phyloP scores from a whole-genome alignment of 2,113 vertebrate species.

The Tragulus kanchil region DNA sequence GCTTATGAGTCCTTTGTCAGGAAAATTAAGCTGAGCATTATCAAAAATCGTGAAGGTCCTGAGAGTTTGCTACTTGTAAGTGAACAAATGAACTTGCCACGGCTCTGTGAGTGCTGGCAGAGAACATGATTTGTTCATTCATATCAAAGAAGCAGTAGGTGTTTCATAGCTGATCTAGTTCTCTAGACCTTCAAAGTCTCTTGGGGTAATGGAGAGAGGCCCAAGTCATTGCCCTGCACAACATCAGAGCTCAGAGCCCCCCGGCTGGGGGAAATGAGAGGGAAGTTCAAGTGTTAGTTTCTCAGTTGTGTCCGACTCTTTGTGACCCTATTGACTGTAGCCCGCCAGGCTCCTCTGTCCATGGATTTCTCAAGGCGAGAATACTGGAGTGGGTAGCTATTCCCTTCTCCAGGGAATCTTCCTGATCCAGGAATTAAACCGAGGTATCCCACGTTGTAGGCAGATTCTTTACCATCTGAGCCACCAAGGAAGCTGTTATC shows the following conservation, averaged over 20 bases:
- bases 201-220: rapidly evolving
- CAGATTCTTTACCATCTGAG: not conserved
- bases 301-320: not conserved
- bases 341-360: not conserved
- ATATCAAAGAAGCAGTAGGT: not conserved
- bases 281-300: not conserved
- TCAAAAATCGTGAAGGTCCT: not conserved
- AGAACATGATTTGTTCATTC: not conserved
- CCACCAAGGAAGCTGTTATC: not conserved
- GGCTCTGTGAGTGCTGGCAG: not conserved
- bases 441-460: not conserved
- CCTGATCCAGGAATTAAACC: not conserved
- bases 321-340: not conserved
- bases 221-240: not conserved
- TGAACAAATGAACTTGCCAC: not conserved
- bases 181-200: not conserved
- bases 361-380: not conserved
- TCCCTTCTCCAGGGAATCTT: not conserved
- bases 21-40: not conserved
- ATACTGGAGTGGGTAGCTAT: not conserved
- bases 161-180: not conserved
- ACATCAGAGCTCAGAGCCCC: not conserved
- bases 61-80: not conserved
- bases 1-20: not conserved
- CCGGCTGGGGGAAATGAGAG: not conserved